Evolutionary conservation across 2,113 vertebrate genomes (phyloP).

Genomic region (Tenebrosternarchus preto): DNA sequence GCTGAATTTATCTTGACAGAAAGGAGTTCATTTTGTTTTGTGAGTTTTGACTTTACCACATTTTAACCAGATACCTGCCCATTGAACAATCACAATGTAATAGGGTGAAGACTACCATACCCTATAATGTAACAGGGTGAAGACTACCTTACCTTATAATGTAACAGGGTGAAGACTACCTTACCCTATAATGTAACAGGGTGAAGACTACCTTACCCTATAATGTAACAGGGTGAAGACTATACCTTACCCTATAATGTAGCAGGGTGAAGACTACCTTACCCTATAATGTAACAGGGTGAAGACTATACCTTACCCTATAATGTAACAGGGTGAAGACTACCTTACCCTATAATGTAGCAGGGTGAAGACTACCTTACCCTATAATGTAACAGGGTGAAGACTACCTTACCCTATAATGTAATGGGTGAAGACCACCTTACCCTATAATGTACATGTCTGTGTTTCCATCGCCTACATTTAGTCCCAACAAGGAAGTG

Average conservation of each 20-base stretch:
- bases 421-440: conserved; percentile 57
- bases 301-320: no score
- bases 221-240: no score
- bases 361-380: neutral
- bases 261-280: conserved; percentile 50
- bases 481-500: conserved; percentile 87
- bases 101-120: conserved; percentile 71
- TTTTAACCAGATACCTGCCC: neutral
- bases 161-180: no score
- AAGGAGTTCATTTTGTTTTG: no score
- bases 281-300: neutral
- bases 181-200: conserved; percentile 97
- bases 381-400: neutral
- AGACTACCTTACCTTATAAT: conserved; percentile 96
- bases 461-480: conserved; percentile 80
- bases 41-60: neutral
- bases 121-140: conserved; percentile 95
- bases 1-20: no score
- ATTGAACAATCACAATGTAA: neutral
- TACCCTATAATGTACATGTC: conserved; percentile 97
- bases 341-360: neutral
- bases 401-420: neutral
- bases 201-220: conserved; percentile 97
- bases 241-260: conserved; percentile 95
- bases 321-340: neutral